Percentiles rank a stretch among this genome's conserved stretches.
phyloP scores from a whole-genome alignment of 2,113 vertebrate genomes.

The Pipa parva region DNA sequence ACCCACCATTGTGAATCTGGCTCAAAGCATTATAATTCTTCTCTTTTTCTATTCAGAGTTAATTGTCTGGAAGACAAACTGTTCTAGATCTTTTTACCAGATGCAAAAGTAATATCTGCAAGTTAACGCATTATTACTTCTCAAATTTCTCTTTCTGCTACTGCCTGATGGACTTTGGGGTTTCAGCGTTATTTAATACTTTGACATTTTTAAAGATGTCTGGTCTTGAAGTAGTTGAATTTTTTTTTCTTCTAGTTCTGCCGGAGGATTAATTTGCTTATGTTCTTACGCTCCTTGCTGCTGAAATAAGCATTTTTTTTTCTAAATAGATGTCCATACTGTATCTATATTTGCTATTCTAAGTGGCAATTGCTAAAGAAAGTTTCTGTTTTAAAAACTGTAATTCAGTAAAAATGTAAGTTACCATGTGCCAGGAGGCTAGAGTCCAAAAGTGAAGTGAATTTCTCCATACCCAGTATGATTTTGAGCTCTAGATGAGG shows the following conservation, averaged over 20 bases:
- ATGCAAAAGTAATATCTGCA: constrained; percentile 18
- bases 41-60: background rate
- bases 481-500: constrained; percentile 44
- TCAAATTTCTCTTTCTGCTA: background rate
- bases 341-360: constrained; percentile 42
- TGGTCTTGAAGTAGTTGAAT: background rate
- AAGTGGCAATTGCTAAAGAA: constrained; percentile 22
- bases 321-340: constrained; percentile 32
- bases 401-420: constrained; percentile 58
- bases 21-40: background rate
- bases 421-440: constrained; percentile 48
- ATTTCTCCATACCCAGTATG: constrained; percentile 48
- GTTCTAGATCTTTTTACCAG: background rate
- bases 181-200: background rate
- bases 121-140: background rate
- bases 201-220: background rate
- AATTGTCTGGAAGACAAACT: background rate
- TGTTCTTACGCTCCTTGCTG: background rate
- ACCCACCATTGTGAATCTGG: too few species aligned
- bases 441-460: constrained; percentile 44
- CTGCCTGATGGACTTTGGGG: background rate
- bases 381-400: constrained; percentile 51
- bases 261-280: constrained; percentile 10
- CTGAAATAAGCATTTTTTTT: background rate
- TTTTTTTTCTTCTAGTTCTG: constrained; percentile 27